Percentiles rank a stretch among this genome's conserved stretches.
Evolutionary conservation across 1,140 invertebrate genomes (phyloP).

Genomic region (Sarcophaga bullata): DNA sequence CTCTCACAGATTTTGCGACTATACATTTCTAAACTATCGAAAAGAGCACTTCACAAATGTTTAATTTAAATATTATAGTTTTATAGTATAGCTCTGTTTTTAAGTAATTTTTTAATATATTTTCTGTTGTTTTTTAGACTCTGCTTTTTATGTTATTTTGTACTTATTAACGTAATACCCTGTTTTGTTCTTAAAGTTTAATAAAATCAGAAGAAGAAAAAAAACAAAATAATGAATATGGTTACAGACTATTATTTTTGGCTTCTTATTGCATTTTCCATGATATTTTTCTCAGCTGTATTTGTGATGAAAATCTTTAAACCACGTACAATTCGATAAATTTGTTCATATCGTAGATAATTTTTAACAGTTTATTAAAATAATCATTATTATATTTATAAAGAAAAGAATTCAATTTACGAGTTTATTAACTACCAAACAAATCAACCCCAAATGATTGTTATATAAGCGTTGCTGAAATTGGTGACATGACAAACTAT

Average conservation of each 20-base stretch:
- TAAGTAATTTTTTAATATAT: not conserved
- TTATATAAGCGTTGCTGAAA: not conserved
- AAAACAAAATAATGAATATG: too few species aligned
- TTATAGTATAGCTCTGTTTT: not conserved
- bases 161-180: not conserved
- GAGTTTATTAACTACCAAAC: not conserved
- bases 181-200: too few species aligned
- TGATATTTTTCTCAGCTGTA: too few species aligned
- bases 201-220: too few species aligned
- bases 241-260: too few species aligned
- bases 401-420: too few species aligned
- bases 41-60: not conserved
- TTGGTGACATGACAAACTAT: not conserved
- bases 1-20: not conserved
- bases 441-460: not conserved
- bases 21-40: conserved; percentile 11
- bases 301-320: not conserved
- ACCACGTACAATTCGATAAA: not conserved
- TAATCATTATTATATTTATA: too few species aligned
- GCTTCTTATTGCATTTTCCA: too few species aligned
- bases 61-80: not conserved
- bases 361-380: not conserved
- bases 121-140: not conserved
- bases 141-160: not conserved
- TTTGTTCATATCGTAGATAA: not conserved